Conservation (phyloP, 2,113 vertebrate genomes). For the Dromiciops gliroides region DNA sequence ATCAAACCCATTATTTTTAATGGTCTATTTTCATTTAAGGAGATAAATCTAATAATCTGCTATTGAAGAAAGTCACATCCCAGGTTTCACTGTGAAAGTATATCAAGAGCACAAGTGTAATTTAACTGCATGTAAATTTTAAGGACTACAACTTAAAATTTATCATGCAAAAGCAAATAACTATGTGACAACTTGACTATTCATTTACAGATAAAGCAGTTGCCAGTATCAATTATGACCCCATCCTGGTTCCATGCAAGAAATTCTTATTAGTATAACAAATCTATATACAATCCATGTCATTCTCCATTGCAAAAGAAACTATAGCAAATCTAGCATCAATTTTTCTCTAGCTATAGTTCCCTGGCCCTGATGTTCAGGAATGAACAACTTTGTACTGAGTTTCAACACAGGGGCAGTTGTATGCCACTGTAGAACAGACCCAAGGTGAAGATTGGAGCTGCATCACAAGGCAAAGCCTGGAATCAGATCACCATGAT, state of each 20-base stretch:
- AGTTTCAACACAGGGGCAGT: no score
- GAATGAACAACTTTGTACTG: no score
- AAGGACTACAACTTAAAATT: constrained; percentile 56
- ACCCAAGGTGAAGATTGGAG: no score
- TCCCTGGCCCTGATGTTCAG: no score
- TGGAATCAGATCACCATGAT: no score
- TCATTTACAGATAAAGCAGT: background rate
- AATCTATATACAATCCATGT: background rate
- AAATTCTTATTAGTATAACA: background rate
- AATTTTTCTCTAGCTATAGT: no score
- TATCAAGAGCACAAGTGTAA: constrained; percentile 1
- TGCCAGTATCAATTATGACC: background rate
- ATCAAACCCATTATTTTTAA: constrained; percentile 5
- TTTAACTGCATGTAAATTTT: constrained; percentile 46
- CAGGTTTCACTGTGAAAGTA: constrained; percentile 40
- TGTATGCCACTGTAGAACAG: no score
- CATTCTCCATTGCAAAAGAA: background rate
- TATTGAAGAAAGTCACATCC: constrained; percentile 17
- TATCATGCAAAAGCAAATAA: constrained; percentile 29
- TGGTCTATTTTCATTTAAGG: constrained; percentile 19
- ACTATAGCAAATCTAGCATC: no score
- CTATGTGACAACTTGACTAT: background rate
- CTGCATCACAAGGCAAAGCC: no score
- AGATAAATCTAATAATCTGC: constrained; percentile 20
- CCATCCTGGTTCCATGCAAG: background rate